These are phyloP conservation scores for Pterostichus madidus DNA, from an alignment of 2,888 invertebrate species.

Conservation along the genomic window DNA sequence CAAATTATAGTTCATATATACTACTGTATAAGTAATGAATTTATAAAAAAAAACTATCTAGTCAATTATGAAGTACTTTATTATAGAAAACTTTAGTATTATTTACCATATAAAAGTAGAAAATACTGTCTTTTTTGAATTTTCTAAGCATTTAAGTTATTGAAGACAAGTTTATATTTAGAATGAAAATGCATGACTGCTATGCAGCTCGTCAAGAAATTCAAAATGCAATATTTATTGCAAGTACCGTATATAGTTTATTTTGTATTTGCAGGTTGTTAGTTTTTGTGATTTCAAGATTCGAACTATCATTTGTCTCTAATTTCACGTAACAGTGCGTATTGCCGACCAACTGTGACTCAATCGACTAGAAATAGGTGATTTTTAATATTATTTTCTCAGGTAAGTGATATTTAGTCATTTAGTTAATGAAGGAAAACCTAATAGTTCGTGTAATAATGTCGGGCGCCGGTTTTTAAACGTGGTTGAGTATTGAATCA, in stretches of 20 bases:
- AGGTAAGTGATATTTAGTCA: slow-evolving; percentile 64
- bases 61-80: no score
- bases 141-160: not conserved
- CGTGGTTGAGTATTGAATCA: slow-evolving; percentile 55
- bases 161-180: not conserved
- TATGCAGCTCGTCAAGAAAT: no score
- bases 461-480: slow-evolving; percentile 50
- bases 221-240: not conserved
- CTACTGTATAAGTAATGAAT: not conserved
- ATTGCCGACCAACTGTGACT: slow-evolving; percentile 60
- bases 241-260: slow-evolving; percentile 17
- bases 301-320: slow-evolving; percentile 50
- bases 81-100: no score
- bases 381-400: slow-evolving; percentile 47
- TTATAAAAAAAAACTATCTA: no score
- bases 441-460: not conserved
- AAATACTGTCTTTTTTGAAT: no score
- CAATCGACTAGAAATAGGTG: slow-evolving; percentile 40
- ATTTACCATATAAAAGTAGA: no score
- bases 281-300: slow-evolving; percentile 1
- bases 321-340: slow-evolving; percentile 49
- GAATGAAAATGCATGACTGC: not conserved
- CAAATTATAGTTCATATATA: no score
- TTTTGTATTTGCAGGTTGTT: slow-evolving; percentile 40
- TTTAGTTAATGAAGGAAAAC: slow-evolving; percentile 23